phyloP scores from a whole-genome alignment of 2,797 vertebrate genomes.

The Acipenser transmontanus region DNA sequence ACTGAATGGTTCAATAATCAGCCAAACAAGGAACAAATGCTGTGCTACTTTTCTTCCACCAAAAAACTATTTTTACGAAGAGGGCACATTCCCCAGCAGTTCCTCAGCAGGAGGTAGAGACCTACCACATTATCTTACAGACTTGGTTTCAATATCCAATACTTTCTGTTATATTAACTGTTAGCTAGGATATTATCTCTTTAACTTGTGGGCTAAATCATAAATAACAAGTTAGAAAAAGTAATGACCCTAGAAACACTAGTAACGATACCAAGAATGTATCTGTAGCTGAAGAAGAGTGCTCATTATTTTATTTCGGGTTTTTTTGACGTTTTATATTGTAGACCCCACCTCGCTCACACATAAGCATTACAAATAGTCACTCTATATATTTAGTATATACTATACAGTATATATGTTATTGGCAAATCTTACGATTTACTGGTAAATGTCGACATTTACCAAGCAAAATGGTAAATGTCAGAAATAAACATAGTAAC shows the following conservation, averaged over 20 bases:
- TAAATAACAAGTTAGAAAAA: slow-evolving; percentile 62
- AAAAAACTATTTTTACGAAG: slow-evolving; percentile 50
- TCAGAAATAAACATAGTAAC: no score
- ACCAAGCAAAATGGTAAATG: no score
- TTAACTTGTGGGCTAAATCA: slow-evolving; percentile 39
- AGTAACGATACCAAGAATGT: slow-evolving; percentile 22
- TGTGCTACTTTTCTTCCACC: slow-evolving; percentile 37
- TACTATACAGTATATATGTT: no score
- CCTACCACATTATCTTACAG: slow-evolving; percentile 50
- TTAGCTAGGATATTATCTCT: slow-evolving; percentile 48
- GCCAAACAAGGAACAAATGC: slow-evolving; percentile 31
- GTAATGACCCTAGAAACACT: slow-evolving; percentile 34
- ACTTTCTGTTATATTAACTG: slow-evolving; percentile 40
- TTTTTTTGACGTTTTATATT: no score
- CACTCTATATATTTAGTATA: no score
- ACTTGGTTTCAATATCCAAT: slow-evolving; percentile 64
- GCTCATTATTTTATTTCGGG: no score
- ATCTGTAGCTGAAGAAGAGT: slow-evolving; percentile 9
- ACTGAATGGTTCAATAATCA: slow-evolving; percentile 23
- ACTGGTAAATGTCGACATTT: no score
- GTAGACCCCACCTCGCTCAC: no score
- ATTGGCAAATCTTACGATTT: no score
- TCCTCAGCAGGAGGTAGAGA: slow-evolving; percentile 35
- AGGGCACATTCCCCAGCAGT: slow-evolving; percentile 27
- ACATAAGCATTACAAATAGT: no score